Conservation (phyloP, 2,797 vertebrate species). For the Cossypha polioptera region DNA sequence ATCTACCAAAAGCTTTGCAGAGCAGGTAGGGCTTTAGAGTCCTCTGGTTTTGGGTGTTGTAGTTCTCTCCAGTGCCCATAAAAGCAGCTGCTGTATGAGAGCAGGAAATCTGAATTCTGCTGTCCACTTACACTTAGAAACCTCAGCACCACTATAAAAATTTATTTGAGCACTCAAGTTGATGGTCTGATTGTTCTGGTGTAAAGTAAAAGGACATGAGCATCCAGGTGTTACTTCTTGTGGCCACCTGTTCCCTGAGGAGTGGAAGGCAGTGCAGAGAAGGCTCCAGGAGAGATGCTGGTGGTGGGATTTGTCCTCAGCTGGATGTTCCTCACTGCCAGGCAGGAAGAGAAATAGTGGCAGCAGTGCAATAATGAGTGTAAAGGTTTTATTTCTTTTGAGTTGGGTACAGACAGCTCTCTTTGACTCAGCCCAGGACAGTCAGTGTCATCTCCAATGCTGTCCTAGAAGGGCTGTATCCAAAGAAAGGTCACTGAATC, state of each 20-base stretch:
- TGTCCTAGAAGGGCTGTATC: not conserved
- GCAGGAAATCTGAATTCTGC: rapidly evolving
- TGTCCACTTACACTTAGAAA: not conserved
- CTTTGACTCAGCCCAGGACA: not conserved
- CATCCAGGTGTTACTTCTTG: not conserved
- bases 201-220: not conserved
- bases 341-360: not conserved
- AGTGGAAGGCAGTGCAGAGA: not conserved
- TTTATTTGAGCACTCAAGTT: not conserved
- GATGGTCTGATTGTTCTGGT: rapidly evolving
- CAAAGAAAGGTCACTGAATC: not conserved
- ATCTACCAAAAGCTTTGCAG: not conserved
- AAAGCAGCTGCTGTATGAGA: not conserved
- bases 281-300: not conserved
- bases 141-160: not conserved
- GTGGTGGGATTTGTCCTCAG: not conserved
- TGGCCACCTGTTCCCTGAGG: not conserved
- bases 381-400: not conserved
- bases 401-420: not conserved
- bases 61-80: not conserved
- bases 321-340: not conserved
- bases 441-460: not conserved
- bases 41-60: not conserved
- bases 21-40: not conserved
- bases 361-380: not conserved